A percentile compares a stretch with the other conserved stretches of the same genome.
Evolutionary conservation across 2,113 vertebrate genomes (phyloP).

Genomic region (Aegithalos caudatus): DNA sequence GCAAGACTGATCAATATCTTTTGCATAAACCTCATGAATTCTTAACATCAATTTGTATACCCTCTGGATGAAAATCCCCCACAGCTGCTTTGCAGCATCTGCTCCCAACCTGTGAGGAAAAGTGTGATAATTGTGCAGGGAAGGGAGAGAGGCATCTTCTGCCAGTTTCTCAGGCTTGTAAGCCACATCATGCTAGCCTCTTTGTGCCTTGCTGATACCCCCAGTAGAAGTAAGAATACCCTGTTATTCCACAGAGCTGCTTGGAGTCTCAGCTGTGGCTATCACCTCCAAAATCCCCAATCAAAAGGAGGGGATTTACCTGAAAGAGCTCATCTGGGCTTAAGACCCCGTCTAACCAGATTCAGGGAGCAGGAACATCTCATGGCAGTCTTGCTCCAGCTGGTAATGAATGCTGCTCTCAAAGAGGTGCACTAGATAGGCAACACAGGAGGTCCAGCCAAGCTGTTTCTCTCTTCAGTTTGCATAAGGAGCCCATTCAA

Average conservation of each 20-base stretch:
- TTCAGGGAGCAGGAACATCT: background rate
- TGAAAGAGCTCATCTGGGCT: background rate
- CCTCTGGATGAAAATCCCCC: background rate
- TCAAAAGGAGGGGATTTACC: background rate
- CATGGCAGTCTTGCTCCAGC: background rate
- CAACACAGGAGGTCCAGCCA: background rate
- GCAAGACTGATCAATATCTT: background rate
- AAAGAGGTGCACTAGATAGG: background rate
- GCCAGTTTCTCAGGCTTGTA: background rate
- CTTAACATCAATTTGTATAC: background rate
- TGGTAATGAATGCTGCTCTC: background rate
- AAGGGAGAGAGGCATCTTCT: background rate
- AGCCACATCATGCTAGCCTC: background rate
- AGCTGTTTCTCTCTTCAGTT: background rate
- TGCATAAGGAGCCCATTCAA: background rate
- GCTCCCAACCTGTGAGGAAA: background rate
- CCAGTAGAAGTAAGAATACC: background rate
- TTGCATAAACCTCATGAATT: background rate
- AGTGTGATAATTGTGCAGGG: background rate
- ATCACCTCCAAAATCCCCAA: background rate
- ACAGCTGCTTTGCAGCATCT: background rate
- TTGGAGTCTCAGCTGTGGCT: background rate
- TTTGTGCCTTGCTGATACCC: background rate
- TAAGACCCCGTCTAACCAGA: background rate
- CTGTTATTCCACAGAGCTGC: background rate